phyloP scores from a whole-genome alignment of 1,140 invertebrate species.

The Megalonaias nervosa region DNA sequence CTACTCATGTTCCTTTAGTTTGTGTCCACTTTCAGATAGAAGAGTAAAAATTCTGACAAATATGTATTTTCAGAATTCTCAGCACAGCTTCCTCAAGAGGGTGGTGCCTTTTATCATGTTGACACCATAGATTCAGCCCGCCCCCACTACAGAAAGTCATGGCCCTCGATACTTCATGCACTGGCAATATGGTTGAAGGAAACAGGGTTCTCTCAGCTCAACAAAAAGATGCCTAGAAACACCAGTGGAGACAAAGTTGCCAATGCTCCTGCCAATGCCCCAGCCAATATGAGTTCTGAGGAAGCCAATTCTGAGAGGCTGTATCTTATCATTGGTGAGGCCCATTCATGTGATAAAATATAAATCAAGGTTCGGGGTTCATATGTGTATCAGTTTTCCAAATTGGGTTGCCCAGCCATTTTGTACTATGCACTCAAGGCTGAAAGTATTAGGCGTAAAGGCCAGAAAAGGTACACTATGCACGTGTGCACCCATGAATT shows the following conservation, averaged over 20 bases:
- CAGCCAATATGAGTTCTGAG: slow-evolving; percentile 66
- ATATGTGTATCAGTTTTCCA: background rate
- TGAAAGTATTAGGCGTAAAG: too few relatives aligned
- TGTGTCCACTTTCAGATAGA: background rate
- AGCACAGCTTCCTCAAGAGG: slow-evolving; percentile 94
- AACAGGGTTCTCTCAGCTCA: slow-evolving; percentile 70
- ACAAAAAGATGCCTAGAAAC: slow-evolving; percentile 38
- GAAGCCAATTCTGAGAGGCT: slow-evolving; percentile 79
- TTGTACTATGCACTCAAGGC: background rate
- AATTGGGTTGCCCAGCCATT: background rate
- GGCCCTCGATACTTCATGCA: slow-evolving; percentile 96
- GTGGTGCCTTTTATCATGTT: slow-evolving; percentile 96
- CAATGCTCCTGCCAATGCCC: slow-evolving; percentile 51
- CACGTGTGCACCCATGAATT: too few relatives aligned
- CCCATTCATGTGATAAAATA: background rate
- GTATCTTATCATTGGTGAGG: slow-evolving; percentile 91
- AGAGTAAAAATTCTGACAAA: slow-evolving; percentile 20
- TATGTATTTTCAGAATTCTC: slow-evolving; percentile 82
- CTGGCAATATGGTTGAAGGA: slow-evolving; percentile 87
- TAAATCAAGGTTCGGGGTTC: too few relatives aligned
- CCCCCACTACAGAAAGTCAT: slow-evolving; percentile 90
- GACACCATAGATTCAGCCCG: slow-evolving; percentile 95
- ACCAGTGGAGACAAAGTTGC: slow-evolving; percentile 30
- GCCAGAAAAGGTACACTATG: too few relatives aligned
- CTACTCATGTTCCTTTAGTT: background rate